A percentile compares a stretch with the other conserved stretches of the same genome.
phyloP scores from a whole-genome alignment of 2,797 vertebrate species.

The Sebastes minor region DNA sequence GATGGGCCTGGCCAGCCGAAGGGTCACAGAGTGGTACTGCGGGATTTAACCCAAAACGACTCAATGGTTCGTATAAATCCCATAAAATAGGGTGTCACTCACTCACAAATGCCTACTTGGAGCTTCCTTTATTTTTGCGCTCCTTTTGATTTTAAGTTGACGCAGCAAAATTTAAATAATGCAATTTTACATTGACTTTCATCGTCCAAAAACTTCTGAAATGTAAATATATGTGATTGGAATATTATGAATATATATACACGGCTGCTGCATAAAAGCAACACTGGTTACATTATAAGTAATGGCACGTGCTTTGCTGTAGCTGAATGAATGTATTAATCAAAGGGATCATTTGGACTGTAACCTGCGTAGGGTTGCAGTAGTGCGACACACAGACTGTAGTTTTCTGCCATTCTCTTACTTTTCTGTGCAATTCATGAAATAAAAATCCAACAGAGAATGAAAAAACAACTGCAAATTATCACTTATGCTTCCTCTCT shows the following conservation, averaged over 20 bases:
- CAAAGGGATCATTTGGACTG: constrained; percentile 16
- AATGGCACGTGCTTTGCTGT: not conserved
- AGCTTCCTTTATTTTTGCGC: constrained; percentile 45
- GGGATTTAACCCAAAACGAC: constrained; percentile 69
- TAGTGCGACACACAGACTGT: not conserved
- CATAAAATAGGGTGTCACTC: constrained; percentile 70
- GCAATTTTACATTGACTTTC: not conserved
- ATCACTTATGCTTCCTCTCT: constrained; percentile 38
- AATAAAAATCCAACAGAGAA: constrained; percentile 4
- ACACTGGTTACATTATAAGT: not conserved
- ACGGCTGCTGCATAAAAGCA: not conserved
- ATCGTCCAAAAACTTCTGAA: not conserved
- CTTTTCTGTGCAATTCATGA: constrained; percentile 5
- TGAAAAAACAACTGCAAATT: constrained; percentile 38
- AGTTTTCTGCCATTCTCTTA: not conserved
- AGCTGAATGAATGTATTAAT: not conserved
- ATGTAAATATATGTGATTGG: not conserved
- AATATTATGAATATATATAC: not conserved
- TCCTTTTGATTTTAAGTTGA: constrained; percentile 5
- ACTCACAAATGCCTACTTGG: constrained; percentile 46
- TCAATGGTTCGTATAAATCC: constrained; percentile 73
- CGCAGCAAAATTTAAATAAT: constrained; percentile 3
- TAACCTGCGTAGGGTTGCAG: not conserved
- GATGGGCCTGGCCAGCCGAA: constrained; percentile 63
- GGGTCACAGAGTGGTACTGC: constrained; percentile 76